Percentiles rank a stretch among this genome's conserved stretches.
These are phyloP conservation scores for Brachionus koreanus DNA, from an alignment of 1,140 invertebrate genomes.

Conservation along the genomic window DNA sequence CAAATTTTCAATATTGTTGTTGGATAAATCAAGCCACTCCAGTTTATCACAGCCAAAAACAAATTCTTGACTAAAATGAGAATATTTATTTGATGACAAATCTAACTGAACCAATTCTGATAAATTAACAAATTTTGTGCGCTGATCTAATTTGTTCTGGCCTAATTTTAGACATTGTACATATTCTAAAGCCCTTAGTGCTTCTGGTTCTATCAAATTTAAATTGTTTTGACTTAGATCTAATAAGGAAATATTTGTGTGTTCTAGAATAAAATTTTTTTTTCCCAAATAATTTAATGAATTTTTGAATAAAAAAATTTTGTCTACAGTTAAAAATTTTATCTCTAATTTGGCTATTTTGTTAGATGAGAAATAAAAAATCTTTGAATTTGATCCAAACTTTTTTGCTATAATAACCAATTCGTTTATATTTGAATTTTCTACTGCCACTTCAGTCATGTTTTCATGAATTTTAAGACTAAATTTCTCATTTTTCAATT, in stretches of 20 bases:
- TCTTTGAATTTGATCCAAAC: neutral
- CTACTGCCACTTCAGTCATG: neutral
- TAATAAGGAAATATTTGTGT: neutral
- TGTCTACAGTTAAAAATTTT: too few relatives aligned
- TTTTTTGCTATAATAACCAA: neutral
- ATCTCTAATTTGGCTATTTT: too few relatives aligned
- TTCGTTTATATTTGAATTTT: neutral
- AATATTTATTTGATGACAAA: neutral
- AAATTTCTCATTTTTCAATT: too few relatives aligned
- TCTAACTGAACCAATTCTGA: neutral
- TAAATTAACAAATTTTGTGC: neutral
- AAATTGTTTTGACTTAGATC: neutral
- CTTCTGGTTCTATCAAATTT: neutral
- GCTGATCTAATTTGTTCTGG: neutral
- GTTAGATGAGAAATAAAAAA: too few relatives aligned
- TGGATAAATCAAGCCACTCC: neutral
- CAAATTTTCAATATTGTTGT: neutral
- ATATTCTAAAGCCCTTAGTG: neutral
- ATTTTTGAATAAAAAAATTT: too few relatives aligned
- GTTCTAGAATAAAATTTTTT: too few relatives aligned
- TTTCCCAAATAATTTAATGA: too few relatives aligned
- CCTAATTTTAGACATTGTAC: neutral
- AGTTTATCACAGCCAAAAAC: neutral
- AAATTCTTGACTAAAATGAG: neutral
- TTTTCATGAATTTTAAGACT: too few relatives aligned